These are phyloP conservation scores for Drosophila borealis DNA, from an alignment of 2,888 invertebrate species.

Conservation along the genomic window DNA sequence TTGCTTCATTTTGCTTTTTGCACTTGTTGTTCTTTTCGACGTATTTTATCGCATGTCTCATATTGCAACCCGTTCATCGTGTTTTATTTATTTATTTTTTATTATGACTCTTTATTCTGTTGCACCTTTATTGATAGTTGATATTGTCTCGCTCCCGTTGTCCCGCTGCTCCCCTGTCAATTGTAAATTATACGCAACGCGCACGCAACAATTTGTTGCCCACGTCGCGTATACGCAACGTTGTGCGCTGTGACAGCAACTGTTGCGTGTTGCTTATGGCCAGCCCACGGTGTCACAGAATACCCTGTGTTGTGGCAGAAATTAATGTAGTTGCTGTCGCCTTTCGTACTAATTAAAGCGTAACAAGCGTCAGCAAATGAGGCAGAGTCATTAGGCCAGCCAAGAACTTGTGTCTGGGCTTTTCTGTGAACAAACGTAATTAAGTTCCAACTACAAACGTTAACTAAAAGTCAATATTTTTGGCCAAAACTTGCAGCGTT, in stretches of 20 bases:
- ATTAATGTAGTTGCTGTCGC: conserved; percentile 27
- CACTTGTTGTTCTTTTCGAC: conserved; percentile 33
- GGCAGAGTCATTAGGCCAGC: conserved; percentile 41
- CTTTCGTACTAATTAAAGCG: conserved; percentile 37
- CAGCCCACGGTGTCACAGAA: conserved; percentile 1
- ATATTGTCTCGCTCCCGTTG: conserved; percentile 28
- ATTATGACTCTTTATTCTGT: conserved; percentile 5
- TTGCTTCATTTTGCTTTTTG: conserved; percentile 63
- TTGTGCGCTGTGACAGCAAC: conserved; percentile 12
- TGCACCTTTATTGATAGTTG: conserved; percentile 33
- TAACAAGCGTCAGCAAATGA: conserved; percentile 36
- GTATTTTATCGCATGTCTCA: conserved; percentile 51
- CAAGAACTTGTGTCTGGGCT: conserved; percentile 14
- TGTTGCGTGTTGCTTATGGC: conserved; percentile 37
- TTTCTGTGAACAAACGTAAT: conserved; percentile 32
- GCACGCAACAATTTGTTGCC: conserved; percentile 55
- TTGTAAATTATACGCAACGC: conserved; percentile 51
- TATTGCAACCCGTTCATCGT: conserved; percentile 28
- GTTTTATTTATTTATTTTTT: not conserved
- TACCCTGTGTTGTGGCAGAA: conserved; percentile 9
- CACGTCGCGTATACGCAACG: conserved; percentile 36
- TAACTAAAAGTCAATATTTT: conserved; percentile 57
- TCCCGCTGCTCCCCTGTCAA: conserved; percentile 19
- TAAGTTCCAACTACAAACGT: conserved; percentile 42
- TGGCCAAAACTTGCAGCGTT: conserved; percentile 19